Evolutionary conservation across 1,140 invertebrate genomes (phyloP).

Genomic region (Bombus impatiens): DNA sequence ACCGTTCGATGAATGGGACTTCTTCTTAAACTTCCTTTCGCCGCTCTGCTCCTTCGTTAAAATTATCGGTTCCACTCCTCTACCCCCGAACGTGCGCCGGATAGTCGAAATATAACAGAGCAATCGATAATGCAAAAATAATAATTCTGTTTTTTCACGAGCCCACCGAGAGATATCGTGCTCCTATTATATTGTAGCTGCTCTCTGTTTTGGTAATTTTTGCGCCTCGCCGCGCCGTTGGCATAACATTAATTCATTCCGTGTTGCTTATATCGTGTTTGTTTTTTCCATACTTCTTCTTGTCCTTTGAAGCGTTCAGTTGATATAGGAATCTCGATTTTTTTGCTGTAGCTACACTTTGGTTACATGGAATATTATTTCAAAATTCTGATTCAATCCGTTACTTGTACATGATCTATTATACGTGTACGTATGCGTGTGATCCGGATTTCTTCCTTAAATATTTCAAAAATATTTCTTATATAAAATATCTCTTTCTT

Average conservation of each 20-base stretch:
- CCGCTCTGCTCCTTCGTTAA: constrained; percentile 74
- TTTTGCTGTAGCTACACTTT: background rate
- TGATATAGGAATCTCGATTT: background rate
- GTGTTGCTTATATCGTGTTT: background rate
- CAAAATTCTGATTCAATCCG: background rate
- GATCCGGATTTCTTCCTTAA: background rate
- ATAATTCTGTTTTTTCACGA: constrained; percentile 48
- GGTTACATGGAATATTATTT: background rate
- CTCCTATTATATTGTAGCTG: background rate
- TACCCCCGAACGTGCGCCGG: background rate
- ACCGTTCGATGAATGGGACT: constrained; percentile 77
- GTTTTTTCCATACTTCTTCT: background rate
- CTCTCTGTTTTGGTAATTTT: background rate
- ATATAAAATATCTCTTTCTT: background rate
- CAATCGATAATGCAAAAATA: constrained; percentile 65
- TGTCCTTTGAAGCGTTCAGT: background rate
- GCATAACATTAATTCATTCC: background rate
- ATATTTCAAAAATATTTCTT: background rate
- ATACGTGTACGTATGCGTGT: background rate
- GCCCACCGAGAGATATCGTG: background rate
- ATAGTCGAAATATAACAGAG: constrained; percentile 14
- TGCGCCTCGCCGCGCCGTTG: background rate
- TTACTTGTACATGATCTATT: background rate
- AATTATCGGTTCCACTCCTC: constrained; percentile 68
- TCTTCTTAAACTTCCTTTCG: constrained; percentile 72